Percentiles rank a stretch among this genome's conserved stretches.
Conservation (phyloP, 2,888 invertebrate genomes). For the Xestia c-nigrum region DNA sequence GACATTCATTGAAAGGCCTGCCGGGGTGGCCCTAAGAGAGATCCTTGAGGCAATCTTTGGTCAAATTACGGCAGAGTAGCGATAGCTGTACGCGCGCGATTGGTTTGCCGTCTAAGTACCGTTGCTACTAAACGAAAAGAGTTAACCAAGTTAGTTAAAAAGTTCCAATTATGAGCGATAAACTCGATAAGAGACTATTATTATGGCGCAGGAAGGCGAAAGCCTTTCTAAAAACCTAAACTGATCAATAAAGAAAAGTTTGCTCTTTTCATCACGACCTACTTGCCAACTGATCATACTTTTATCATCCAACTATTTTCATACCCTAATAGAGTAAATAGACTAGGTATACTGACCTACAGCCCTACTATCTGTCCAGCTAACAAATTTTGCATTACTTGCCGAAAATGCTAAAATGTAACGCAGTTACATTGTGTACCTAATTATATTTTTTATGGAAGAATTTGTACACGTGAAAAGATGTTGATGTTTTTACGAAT, state of each 20-base stretch:
- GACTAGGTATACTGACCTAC: no score
- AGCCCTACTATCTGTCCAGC: no score
- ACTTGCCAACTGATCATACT: not conserved
- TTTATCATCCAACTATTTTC: not conserved
- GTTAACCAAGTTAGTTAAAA: not conserved
- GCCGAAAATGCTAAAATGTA: not conserved
- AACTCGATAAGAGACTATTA: not conserved
- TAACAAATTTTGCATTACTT: no score
- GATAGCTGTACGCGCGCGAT: no score
- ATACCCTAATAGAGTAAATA: not conserved
- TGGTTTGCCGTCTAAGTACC: no score
- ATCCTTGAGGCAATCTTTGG: not conserved
- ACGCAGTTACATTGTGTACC: not conserved
- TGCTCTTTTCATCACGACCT: not conserved
- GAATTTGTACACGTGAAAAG: not conserved
- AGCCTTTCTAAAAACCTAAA: constrained; percentile 8
- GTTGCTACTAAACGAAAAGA: not conserved
- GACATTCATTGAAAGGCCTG: not conserved
- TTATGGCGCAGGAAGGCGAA: not conserved
- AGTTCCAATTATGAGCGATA: not conserved
- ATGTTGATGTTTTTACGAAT: constrained; percentile 8
- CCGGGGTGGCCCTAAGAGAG: constrained; percentile 4
- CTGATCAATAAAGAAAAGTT: not conserved
- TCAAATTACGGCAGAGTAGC: no score
- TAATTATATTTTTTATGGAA: not conserved